Percentiles rank a stretch among this genome's conserved stretches.
Evolutionary conservation across 2,797 vertebrate species (phyloP).

Genomic region (Thaleichthys pacificus): DNA sequence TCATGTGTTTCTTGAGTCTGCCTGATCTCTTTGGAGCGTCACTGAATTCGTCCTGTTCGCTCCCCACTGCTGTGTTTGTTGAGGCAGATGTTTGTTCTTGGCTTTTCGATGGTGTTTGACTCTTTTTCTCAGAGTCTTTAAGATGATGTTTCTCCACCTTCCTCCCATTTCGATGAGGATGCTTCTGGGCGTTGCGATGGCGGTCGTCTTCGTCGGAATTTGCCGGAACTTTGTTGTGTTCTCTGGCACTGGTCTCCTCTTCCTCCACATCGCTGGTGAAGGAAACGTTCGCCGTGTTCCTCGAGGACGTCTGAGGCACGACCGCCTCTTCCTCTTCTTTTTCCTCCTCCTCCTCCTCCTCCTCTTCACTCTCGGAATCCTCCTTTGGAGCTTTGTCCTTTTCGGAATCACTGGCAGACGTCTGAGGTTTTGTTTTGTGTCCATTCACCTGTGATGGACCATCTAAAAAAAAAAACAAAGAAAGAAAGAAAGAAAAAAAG

Average conservation of each 20-base stretch:
- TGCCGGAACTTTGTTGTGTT: constrained; percentile 51
- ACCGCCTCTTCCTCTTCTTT: constrained; percentile 39
- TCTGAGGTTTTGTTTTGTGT: constrained; percentile 55
- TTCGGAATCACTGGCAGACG: constrained; percentile 39
- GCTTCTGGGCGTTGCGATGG: constrained; percentile 48
- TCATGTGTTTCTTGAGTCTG: constrained; percentile 47
- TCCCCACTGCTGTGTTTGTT: constrained; percentile 48
- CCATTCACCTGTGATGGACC: constrained; percentile 67
- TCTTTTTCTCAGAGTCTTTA: constrained; percentile 58
- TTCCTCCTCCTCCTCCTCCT: constrained; percentile 40
- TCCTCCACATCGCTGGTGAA: constrained; percentile 60
- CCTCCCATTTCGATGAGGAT: constrained; percentile 73
- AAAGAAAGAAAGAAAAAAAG: too few relatives aligned
- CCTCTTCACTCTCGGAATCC: constrained; percentile 57
- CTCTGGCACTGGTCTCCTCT: constrained; percentile 41
- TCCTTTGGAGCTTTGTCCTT: too few relatives aligned
- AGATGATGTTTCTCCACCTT: constrained; percentile 52
- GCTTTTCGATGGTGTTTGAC: constrained; percentile 61
- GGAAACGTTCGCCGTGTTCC: constrained; percentile 47
- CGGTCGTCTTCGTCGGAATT: constrained; percentile 70
- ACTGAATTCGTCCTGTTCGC: constrained; percentile 60
- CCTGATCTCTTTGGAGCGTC: constrained; percentile 57
- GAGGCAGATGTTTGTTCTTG: constrained; percentile 69
- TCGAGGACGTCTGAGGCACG: constrained; percentile 44
- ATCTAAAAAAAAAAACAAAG: constrained; percentile 49